phyloP scores from a whole-genome alignment of 2,797 vertebrate species.

The Hydrolagus colliei region DNA sequence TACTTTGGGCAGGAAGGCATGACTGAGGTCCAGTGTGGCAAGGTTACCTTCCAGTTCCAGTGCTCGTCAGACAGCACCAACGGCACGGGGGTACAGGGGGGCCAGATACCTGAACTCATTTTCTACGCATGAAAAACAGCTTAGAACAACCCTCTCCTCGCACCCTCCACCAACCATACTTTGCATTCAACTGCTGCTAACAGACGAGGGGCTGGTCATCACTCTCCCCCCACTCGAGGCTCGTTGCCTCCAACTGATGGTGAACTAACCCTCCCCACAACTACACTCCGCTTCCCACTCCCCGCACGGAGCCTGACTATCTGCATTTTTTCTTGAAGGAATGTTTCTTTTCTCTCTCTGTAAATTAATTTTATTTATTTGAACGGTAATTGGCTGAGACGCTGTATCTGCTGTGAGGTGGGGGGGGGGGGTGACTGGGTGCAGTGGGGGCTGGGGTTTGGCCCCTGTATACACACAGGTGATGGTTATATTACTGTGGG shows the following conservation, averaged over 20 bases:
- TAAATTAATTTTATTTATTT: constrained; percentile 80
- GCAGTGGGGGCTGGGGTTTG: constrained; percentile 40
- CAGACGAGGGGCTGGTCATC: neutral
- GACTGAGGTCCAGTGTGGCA: constrained; percentile 92
- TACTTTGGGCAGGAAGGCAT: constrained; percentile 98
- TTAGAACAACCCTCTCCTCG: neutral
- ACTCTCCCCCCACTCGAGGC: too few species aligned
- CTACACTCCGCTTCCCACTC: constrained; percentile 47
- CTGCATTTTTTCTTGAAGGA: constrained; percentile 56
- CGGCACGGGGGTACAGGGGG: constrained; percentile 92
- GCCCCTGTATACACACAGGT: constrained; percentile 76
- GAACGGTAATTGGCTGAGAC: constrained; percentile 51
- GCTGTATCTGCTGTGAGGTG: constrained; percentile 43
- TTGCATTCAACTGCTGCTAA: constrained; percentile 29
- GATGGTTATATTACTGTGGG: constrained; percentile 56
- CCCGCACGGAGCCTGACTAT: constrained; percentile 55
- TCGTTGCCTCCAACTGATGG: neutral
- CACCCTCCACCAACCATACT: neutral
- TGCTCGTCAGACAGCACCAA: constrained; percentile 98
- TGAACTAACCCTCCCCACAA: constrained; percentile 40
- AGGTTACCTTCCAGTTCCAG: constrained; percentile 96
- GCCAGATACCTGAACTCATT: constrained; percentile 96
- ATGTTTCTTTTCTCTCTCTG: constrained; percentile 55
- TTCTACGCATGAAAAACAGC: constrained; percentile 79
- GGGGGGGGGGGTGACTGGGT: too few species aligned